Conservation (phyloP, 2,888 invertebrate species). For the Cosmia pyralina region DNA sequence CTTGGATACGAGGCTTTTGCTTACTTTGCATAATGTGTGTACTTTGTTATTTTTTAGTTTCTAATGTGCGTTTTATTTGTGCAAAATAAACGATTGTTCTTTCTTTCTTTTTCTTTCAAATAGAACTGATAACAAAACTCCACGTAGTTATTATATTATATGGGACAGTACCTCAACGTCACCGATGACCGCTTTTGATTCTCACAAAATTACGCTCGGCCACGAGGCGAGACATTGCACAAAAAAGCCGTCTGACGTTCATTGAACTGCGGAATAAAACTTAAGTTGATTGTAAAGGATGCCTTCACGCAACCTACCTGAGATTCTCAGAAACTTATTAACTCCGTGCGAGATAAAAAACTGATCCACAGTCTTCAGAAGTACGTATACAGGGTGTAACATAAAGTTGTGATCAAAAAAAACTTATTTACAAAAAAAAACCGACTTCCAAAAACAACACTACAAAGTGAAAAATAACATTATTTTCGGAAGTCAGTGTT, state of each 20-base stretch:
- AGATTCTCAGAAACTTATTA: constrained; percentile 57
- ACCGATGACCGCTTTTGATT: background rate
- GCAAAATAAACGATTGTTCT: too few relatives aligned
- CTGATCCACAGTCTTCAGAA: constrained; percentile 12
- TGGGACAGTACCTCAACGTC: background rate
- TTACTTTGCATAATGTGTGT: too few relatives aligned
- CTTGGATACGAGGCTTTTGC: too few relatives aligned
- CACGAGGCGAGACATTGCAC: constrained; percentile 13
- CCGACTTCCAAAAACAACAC: too few relatives aligned
- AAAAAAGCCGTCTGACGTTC: constrained; percentile 49
- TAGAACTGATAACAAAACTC: constrained; percentile 5
- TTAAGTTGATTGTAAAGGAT: constrained; percentile 59
- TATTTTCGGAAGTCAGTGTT: too few relatives aligned
- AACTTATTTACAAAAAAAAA: too few relatives aligned
- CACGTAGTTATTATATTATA: too few relatives aligned
- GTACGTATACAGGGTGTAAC: background rate
- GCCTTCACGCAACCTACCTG: constrained; percentile 62
- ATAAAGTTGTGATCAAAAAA: too few relatives aligned
- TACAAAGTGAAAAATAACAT: too few relatives aligned
- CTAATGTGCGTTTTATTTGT: too few relatives aligned
- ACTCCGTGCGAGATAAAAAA: constrained; percentile 42
- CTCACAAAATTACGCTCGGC: constrained; percentile 15
- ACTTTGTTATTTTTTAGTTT: too few relatives aligned
- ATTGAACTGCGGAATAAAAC: constrained; percentile 55
- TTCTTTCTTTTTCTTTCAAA: too few relatives aligned